These are phyloP conservation scores for Jordanella pulchra DNA, from an alignment of 2,797 vertebrate genomes.

Conservation along the genomic window DNA sequence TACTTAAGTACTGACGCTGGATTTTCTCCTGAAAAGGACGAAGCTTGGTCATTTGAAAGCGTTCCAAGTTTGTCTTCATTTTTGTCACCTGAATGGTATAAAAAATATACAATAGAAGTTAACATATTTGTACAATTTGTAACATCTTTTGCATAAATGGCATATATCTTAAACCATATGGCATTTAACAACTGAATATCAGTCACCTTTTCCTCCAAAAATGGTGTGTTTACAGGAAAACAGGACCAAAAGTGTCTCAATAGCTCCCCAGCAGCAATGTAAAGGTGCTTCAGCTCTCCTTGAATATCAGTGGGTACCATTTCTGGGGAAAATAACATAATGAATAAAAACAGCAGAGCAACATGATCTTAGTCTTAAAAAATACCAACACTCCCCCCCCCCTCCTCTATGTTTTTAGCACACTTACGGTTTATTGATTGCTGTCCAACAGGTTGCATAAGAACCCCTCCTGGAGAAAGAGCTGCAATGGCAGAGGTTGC, in stretches of 20 bases:
- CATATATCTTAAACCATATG: not conserved
- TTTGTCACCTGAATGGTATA: slow-evolving; percentile 85
- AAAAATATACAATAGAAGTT: not conserved
- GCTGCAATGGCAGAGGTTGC: slow-evolving; percentile 90
- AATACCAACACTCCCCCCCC: not conserved
- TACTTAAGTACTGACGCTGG: slow-evolving; percentile 95
- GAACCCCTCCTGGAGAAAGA: slow-evolving; percentile 93
- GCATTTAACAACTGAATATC: not conserved
- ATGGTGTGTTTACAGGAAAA: slow-evolving; percentile 95
- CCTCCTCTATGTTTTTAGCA: not conserved
- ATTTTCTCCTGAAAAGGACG: slow-evolving; percentile 97
- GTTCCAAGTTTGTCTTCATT: slow-evolving; percentile 96
- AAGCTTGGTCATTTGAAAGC: slow-evolving; percentile 95
- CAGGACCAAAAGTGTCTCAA: slow-evolving; percentile 98
- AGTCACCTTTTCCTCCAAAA: slow-evolving; percentile 97
- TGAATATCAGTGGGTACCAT: slow-evolving; percentile 94
- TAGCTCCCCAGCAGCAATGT: slow-evolving; percentile 92
- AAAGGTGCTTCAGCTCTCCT: slow-evolving; percentile 94
- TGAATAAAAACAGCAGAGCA: not conserved
- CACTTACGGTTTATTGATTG: slow-evolving; percentile 96
- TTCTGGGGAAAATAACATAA: slow-evolving; percentile 76
- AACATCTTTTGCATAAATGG: no score
- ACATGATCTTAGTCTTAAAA: not conserved
- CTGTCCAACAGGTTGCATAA: slow-evolving; percentile 92
- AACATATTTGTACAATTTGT: no score